Base-by-base conservation (phyloP, 2,888 invertebrate genomes). In the Drosophila stalkeri region DNA sequence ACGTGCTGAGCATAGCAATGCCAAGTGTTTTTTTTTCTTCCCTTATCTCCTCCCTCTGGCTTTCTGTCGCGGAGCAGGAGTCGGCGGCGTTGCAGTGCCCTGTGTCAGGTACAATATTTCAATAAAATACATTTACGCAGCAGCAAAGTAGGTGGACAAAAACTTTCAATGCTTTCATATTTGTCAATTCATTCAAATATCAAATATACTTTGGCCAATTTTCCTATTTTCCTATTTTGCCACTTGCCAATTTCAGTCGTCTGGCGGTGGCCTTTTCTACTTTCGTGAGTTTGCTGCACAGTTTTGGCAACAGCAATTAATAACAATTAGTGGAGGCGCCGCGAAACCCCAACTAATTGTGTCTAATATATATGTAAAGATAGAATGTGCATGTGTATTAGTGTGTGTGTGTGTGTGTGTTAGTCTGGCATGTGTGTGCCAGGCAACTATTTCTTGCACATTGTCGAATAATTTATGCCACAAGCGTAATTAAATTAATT, bases 401-500 rank as follows among this genome's bases (percentile, higher is more conserved):
- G 23, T 27, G 11, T 52, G 11, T 33, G 46, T 27, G 14, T 56
- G 41, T 46, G 23, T 52, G 37, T 60, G 23, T 64, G 33, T 64
- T 35, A 59, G n/a, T 33, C 31, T 57, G 39, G 41, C 65, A 33
- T 64, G 59, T 54, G 59, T 54, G 43, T 54, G 66, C 55, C 68
- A 75, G 69, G 43, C 64, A 75, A 74, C 69, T 80, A 75, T 74
- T 73, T 69, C 72, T 77, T 62, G 66, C 79, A 75, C 70, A 85
- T 70, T 77, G 81, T 67, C 70, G 65, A 81, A 89, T 86, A 85
- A 86, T 87, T 86, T 87, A 86, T 89, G 88, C 90, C 86, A 76
- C 75, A 84, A 81, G 83, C 88, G 81, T 86, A 89, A 86, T 86
- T 86, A 86, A 87, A 89, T 86, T 89, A 86, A 86, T 86, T 86